Base-by-base conservation (phyloP, 2,113 vertebrate genomes). In the Setophaga kirtlandii region DNA sequence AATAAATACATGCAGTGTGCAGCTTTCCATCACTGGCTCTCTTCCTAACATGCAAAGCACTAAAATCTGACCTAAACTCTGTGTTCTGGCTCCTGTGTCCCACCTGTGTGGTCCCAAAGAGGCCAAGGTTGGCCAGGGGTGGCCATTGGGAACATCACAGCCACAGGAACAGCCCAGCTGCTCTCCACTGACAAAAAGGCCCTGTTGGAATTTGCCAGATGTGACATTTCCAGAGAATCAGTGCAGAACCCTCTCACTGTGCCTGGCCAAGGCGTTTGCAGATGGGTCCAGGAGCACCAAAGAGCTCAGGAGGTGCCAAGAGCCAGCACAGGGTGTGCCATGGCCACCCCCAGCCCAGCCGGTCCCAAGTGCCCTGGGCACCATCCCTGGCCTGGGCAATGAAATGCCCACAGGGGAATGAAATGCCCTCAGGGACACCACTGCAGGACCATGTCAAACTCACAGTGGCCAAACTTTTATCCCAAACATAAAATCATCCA, bases 41-140 rank as follows among this genome's bases (percentile, higher is more conserved):
- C 96, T 98, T 97, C 97, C 97, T 97, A 94, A 97, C 56, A 80
- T 89, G 95, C 93, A 95, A 94, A 98, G 93, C 98, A 97, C 97
- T 97, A 97, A 98, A 59, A 85, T 64, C 12, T 76, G 75, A 78
- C 67, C 59, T 15, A 3, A 64, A 12, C 18, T 75, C 64, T 24
- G 17, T 1, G 0, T 67, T 71, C 30, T 39, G 69, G 25, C 31
- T 85, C 78, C 62, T 83, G 11, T 46, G 62, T n/a, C 73, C 37
- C 56, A 46, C 3, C 30, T 41, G 44, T 5, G 35, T 37, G 42
- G 35, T 50, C 30, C 65, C 55, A 55, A 53, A 58, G 74, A 70
- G 74, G 24, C 20, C 52, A 35, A 46, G n/a, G 33, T 5, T 52
- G 58, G 79, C 56, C 65, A 81, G 46, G n/a, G 31, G 24, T 42